These are phyloP conservation scores for Agrypnia vestita DNA, from an alignment of 1,140 invertebrate species.

Conservation along the genomic window DNA sequence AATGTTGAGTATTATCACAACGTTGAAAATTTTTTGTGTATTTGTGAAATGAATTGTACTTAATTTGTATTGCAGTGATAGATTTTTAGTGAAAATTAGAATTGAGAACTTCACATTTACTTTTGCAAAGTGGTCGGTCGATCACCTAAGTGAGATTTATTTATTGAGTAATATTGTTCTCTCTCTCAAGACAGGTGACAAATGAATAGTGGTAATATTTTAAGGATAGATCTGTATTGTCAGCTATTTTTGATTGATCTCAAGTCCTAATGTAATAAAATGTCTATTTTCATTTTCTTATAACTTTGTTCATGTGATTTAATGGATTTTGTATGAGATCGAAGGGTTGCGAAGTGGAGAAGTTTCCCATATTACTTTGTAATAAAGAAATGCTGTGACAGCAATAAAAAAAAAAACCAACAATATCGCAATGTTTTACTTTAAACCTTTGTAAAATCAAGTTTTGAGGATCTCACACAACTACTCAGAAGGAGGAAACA, in stretches of 20 bases:
- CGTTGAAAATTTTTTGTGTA: background rate
- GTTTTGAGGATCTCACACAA: no score
- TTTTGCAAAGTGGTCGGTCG: background rate
- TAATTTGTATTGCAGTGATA: slow-evolving; percentile 27
- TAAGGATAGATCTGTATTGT: slow-evolving; percentile 21
- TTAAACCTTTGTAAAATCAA: no score
- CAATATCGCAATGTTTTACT: no score
- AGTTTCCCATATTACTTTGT: slow-evolving; percentile 62
- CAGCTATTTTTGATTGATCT: slow-evolving; percentile 48
- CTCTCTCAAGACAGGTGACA: slow-evolving; percentile 1
- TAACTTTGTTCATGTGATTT: slow-evolving; percentile 45
- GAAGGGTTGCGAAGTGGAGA: slow-evolving; percentile 49
- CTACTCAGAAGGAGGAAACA: no score
- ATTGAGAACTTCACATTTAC: slow-evolving; percentile 38
- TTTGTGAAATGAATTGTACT: slow-evolving; percentile 30
- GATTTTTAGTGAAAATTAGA: slow-evolving; percentile 25
- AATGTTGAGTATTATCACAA: slow-evolving; percentile 8
- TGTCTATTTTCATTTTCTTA: slow-evolving; percentile 50
- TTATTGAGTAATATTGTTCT: background rate
- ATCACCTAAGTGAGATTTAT: background rate
- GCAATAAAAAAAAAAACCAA: slow-evolving; percentile 69
- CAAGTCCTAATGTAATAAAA: slow-evolving; percentile 32
- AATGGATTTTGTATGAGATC: slow-evolving; percentile 45
- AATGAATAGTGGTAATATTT: slow-evolving; percentile 10
- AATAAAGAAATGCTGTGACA: slow-evolving; percentile 71